Evolutionary conservation across 2,888 invertebrate species (phyloP), one percentile per base, ranked within the genome.

Genomic region (Mythimna lalbum): DNA sequence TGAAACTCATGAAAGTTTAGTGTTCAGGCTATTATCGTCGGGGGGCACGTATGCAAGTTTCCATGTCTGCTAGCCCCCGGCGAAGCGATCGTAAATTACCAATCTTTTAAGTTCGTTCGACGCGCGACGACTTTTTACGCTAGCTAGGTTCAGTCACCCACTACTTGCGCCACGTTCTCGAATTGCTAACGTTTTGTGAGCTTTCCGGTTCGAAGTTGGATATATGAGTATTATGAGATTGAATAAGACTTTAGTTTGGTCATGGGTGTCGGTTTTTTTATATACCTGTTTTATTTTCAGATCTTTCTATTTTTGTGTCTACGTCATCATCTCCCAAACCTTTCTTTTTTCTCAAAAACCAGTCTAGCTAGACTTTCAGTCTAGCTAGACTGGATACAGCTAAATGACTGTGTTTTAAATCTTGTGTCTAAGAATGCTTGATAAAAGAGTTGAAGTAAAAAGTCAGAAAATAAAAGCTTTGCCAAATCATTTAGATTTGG

Each of bases 31-130:
- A 84, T 84, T 84, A 84, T 78, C 76, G 78, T 81, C 81, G 33
- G 31, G 80, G 77, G 71, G 82, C 83, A 82, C 83, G 82, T 84
- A 84, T 84, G 84, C 76, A 76, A 81, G 80, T 81, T 84, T 68
- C 69, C 73, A 70, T 73, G 71, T 65, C 50, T 64, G 68, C 36
- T 39, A 31, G 67, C 72, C 76, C 60, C 72, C 39, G 70, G 64
- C 74, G 59, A 70, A 61, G 57, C 60, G 77, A 50, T 78, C 82
- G 67, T 84, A 84, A 84, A 84, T 84, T 81, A 82, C 71, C 68
- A 66, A 82, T 82, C 76, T 76, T 82, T 82, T 76, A 74, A 78
- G 72, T 81, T 81, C 53, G 69, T 81, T 79, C 61, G 71, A 62
- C 64, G 53, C 36, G 67, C n/a, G 27, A 36, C 47, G 60, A 27